Conservation (phyloP, 2,888 invertebrate genomes). For the Apodemia duryi region DNA sequence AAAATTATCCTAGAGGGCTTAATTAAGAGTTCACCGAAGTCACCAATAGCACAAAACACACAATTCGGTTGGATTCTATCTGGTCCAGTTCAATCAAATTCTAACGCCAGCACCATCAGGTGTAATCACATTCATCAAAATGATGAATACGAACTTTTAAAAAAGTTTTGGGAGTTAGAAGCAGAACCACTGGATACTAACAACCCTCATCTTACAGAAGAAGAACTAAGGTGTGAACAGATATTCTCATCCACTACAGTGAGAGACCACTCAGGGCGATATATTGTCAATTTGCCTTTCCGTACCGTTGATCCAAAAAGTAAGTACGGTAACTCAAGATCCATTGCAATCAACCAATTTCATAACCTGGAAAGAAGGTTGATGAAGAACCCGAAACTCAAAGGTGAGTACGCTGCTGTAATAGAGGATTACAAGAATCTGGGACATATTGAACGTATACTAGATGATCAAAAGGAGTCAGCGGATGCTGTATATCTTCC, state of each 20-base stretch:
- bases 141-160: constrained; percentile 22
- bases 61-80: constrained; percentile 35
- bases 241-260: constrained; percentile 21
- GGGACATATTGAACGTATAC: constrained; percentile 12
- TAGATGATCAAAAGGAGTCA: neutral
- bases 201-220: constrained; percentile 21
- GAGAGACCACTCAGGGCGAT: constrained; percentile 25
- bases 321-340: constrained; percentile 18
- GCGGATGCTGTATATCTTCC: constrained; percentile 24
- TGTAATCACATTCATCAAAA: constrained; percentile 8
- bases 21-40: constrained; percentile 26
- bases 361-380: constrained; percentile 19
- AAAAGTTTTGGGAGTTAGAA: constrained; percentile 29
- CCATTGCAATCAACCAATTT: constrained; percentile 23
- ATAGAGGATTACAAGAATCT: constrained; percentile 17
- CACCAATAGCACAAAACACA: constrained; percentile 30
- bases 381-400: constrained; percentile 16
- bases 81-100: constrained; percentile 16
- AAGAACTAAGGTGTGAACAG: constrained; percentile 27
- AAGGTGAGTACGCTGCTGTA: constrained; percentile 12
- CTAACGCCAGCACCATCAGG: neutral
- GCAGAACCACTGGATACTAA: constrained; percentile 16
- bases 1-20: constrained; percentile 32
- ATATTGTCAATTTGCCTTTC: constrained; percentile 27
- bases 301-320: constrained; percentile 22